Evolutionary conservation across 2,113 vertebrate species (phyloP).

Genomic region (Callospermophilus lateralis): DNA sequence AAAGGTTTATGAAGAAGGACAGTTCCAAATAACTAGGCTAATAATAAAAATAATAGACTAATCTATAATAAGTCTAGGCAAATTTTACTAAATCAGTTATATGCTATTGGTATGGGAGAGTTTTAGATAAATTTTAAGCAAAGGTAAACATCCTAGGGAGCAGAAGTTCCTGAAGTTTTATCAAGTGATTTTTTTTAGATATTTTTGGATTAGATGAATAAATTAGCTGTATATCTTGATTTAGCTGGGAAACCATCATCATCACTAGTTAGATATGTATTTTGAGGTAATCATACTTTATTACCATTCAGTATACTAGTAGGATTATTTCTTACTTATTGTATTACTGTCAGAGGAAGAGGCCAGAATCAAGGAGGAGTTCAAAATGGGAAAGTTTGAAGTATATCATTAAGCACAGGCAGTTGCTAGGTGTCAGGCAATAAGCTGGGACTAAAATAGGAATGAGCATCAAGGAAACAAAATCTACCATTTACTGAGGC

Average conservation of each 20-base stretch:
- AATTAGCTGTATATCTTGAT: slow-evolving; percentile 32
- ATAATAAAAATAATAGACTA: neutral
- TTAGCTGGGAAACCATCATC: neutral
- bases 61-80: neutral
- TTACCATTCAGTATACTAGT: neutral
- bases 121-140: neutral
- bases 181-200: slow-evolving; percentile 16
- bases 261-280: neutral
- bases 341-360: slow-evolving; percentile 33
- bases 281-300: slow-evolving; percentile 19
- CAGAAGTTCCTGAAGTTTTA: neutral
- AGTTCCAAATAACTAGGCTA: neutral
- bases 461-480: neutral
- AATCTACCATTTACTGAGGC: neutral
- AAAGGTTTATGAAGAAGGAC: neutral
- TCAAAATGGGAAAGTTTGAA: slow-evolving; percentile 14
- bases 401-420: neutral
- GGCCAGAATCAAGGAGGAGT: neutral
- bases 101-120: neutral
- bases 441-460: neutral
- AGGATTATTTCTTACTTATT: neutral
- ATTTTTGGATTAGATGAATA: slow-evolving; percentile 4
- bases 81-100: neutral
- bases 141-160: neutral
- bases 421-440: neutral